Conservation (phyloP, 2,888 invertebrate genomes). For the Epinotia nisella region DNA sequence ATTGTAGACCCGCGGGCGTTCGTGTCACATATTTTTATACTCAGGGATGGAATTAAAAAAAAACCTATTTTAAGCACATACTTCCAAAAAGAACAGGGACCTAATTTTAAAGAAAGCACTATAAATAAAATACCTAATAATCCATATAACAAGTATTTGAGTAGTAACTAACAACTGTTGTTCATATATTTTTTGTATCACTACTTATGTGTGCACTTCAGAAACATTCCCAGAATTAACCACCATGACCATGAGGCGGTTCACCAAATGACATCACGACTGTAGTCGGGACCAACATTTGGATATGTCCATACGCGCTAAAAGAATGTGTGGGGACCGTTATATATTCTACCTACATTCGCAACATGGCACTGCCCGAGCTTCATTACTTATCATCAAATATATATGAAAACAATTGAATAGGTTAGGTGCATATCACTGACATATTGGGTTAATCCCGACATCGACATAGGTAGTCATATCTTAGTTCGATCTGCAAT, state of each 20-base stretch:
- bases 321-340: slow-evolving; percentile 33
- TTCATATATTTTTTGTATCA: no score
- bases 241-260: neutral
- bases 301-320: slow-evolving; percentile 24
- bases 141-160: neutral
- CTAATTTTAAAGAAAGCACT: no score
- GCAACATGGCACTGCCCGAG: neutral
- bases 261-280: slow-evolving; percentile 11
- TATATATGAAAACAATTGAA: neutral
- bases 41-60: neutral
- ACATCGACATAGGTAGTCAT: neutral
- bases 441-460: neutral
- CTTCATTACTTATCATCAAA: neutral
- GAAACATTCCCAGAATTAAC: neutral
- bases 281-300: slow-evolving; percentile 19
- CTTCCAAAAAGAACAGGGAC: neutral
- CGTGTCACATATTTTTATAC: no score
- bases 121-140: no score
- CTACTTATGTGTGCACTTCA: no score
- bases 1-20: no score
- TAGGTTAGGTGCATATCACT: neutral
- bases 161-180: no score
- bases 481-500: no score
- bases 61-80: neutral
- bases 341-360: slow-evolving; percentile 20